Base-by-base conservation (phyloP, 2,888 invertebrate genomes). In the Acheta domesticus region DNA sequence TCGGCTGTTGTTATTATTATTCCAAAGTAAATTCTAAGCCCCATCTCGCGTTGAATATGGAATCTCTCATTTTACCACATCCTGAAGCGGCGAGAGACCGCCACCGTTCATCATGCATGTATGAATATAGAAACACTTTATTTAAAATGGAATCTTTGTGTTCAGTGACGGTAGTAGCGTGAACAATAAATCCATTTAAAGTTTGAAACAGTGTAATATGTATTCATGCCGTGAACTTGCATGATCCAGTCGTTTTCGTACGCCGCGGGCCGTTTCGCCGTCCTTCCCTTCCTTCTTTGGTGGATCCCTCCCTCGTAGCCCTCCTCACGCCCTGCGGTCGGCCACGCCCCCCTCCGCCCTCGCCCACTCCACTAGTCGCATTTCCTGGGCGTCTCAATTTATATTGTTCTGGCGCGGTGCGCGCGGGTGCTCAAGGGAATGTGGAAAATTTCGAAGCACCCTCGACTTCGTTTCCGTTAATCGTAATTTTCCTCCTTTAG, bases 151-250 rank as follows among this genome's bases (percentile, higher is more conserved):
- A 77, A 74, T 76, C 73, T 79, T 74, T 73, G 77, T 73, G 77
- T 73, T 76, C 76, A 77, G 74, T 49, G 79, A 48, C 75, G 49
- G 49, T 77, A 48, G 76, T 49, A 50, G 74, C 79, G 62, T 76
- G 77, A 79, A 81, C 81, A 80, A 81, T 81, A 81, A 81, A 81
- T 81, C 81, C 80, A 79, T 80, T 80, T 80, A 79, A 81, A 81
- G 80, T 81, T 81, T 81, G 79, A 80, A 81, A 81, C 80, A 81
- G 75, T 77, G 80, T 79, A 78, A 81, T 81, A 81, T 81, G 81
- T 81, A 81, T 81, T 77, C 81, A 81, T 80, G 78, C 50, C 50
- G 80, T 36, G 81, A 23, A 36, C 77, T 78, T 49, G 76, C 77
- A 78, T 80, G 81, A 80, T 79, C 80, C 81, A 79, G 78, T 77